These are phyloP conservation scores for Scolopax mira DNA, from an alignment of 2,113 vertebrate species.

Conservation along the genomic window DNA sequence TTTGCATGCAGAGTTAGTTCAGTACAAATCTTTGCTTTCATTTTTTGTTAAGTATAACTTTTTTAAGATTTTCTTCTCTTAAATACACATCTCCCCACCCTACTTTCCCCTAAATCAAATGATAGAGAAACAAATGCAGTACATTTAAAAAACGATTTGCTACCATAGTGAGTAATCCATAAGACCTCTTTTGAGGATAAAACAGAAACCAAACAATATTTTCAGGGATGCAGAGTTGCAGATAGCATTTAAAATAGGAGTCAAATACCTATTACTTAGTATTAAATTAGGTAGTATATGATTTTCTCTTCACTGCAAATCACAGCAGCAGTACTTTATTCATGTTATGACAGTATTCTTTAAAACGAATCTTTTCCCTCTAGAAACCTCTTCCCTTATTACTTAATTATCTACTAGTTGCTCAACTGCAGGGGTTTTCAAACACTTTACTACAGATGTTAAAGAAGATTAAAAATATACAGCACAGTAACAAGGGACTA, in stretches of 20 bases:
- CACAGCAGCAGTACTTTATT: conserved; percentile 56
- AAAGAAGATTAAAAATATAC: conserved; percentile 98
- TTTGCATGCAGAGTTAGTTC: background rate
- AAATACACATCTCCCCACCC: background rate
- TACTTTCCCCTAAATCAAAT: fast-evolving
- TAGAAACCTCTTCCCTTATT: conserved; percentile 81
- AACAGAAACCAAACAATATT: background rate
- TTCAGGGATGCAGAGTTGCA: background rate
- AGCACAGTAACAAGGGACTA: conserved; percentile 96
- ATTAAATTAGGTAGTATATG: conserved; percentile 16
- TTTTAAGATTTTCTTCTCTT: background rate
- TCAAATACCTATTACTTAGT: background rate
- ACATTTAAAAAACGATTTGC: background rate
- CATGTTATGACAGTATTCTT: conserved; percentile 66
- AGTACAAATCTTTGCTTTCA: fast-evolving
- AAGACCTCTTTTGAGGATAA: background rate
- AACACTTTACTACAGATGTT: conserved; percentile 93
- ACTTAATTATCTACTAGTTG: conserved; percentile 86
- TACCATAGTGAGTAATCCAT: background rate
- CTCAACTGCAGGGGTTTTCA: conserved; percentile 83
- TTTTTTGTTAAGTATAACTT: background rate
- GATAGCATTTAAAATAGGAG: background rate
- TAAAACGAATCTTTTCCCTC: conserved; percentile 74
- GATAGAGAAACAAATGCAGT: fast-evolving
- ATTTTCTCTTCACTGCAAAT: conserved; percentile 53